Conservation (phyloP, 2,797 vertebrate genomes). For the Darevskia nairensis region DNA sequence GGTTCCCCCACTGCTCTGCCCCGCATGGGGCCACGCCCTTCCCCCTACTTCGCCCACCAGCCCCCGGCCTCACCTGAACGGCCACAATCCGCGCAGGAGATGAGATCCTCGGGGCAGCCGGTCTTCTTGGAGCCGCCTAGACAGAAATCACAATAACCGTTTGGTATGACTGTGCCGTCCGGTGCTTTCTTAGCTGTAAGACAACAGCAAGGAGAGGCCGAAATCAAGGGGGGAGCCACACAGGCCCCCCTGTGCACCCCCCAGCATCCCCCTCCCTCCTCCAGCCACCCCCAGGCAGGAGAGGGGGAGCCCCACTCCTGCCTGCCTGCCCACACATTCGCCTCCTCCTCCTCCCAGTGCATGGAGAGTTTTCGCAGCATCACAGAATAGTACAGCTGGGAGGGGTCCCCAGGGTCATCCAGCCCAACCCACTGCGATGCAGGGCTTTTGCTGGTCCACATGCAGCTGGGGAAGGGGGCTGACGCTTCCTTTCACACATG, state of each 20-base stretch:
- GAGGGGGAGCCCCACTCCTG: neutral
- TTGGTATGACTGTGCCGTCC: slow-evolving; percentile 92
- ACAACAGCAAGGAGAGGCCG: slow-evolving; percentile 51
- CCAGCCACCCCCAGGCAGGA: neutral
- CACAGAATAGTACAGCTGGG: too few relatives aligned
- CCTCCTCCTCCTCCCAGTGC: neutral
- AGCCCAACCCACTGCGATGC: too few relatives aligned
- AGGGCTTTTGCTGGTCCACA: too few relatives aligned
- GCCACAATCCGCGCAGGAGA: slow-evolving; percentile 95
- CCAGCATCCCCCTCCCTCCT: neutral
- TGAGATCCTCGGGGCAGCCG: slow-evolving; percentile 94
- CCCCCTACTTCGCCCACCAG: neutral
- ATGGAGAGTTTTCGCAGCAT: too few relatives aligned
- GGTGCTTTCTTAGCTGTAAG: slow-evolving; percentile 91
- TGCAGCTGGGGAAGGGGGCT: neutral
- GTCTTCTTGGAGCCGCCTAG: slow-evolving; percentile 95
- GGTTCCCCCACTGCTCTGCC: neutral
- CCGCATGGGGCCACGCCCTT: neutral
- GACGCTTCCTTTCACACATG: neutral
- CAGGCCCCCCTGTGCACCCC: slow-evolving; percentile 24
- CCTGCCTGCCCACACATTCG: neutral
- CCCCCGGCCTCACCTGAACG: slow-evolving; percentile 85
- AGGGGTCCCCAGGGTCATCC: too few relatives aligned
- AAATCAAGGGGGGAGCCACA: slow-evolving; percentile 54
- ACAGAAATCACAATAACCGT: slow-evolving; percentile 96